Conservation (phyloP, 1,140 invertebrate genomes). For the Leptoteleia sp. region DNA sequence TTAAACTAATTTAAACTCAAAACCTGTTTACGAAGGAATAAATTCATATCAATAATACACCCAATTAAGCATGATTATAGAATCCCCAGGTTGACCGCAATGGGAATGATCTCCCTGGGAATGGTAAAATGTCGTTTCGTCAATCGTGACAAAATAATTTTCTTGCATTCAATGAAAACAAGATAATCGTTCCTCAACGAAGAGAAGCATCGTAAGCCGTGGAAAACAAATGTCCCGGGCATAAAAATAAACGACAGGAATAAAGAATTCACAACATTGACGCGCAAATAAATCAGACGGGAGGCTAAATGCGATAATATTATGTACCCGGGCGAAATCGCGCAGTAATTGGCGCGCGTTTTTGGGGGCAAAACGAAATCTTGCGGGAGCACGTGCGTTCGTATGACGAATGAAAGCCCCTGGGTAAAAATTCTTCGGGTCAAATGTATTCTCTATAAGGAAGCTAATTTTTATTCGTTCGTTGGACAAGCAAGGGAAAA, state of each 20-base stretch:
- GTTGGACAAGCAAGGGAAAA: constrained; percentile 65
- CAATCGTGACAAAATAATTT: constrained; percentile 41
- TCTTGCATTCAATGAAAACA: constrained; percentile 33
- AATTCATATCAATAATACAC: too few relatives aligned
- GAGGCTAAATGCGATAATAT: constrained; percentile 39
- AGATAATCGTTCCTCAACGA: constrained; percentile 28
- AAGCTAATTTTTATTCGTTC: constrained; percentile 69
- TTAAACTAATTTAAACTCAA: too few relatives aligned
- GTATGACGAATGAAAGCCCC: constrained; percentile 52
- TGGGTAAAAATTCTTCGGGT: constrained; percentile 44
- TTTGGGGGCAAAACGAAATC: constrained; percentile 35
- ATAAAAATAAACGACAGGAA: constrained; percentile 49
- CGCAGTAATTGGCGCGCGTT: constrained; percentile 46
- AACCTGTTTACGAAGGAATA: too few relatives aligned
- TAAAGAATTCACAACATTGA: constrained; percentile 39
- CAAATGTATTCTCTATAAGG: constrained; percentile 55
- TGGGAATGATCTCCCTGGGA: neutral
- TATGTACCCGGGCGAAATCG: constrained; percentile 36
- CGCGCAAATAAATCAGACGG: constrained; percentile 40
- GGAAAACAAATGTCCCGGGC: constrained; percentile 41
- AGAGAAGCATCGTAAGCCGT: constrained; percentile 8
- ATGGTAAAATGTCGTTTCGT: constrained; percentile 3
- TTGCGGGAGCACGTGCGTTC: constrained; percentile 52
- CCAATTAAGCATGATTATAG: too few relatives aligned
- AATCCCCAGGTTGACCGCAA: too few relatives aligned